Conservation (phyloP, 1,140 invertebrate species). For the Cyphomyrmex costatus region DNA sequence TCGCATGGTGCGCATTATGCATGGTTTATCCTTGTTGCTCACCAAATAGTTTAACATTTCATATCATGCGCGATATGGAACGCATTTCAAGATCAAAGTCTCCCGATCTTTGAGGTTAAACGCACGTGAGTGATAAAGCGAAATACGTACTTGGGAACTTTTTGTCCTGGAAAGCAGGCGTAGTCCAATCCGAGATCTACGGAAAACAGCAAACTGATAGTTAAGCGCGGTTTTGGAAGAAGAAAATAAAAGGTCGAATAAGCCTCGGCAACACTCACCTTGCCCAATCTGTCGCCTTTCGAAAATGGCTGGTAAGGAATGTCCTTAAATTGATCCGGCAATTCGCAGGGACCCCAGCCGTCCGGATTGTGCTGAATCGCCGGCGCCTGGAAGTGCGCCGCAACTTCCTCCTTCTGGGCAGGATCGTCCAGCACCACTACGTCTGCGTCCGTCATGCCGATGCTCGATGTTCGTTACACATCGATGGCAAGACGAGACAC, state of each 20-base stretch:
- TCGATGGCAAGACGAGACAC: too few relatives aligned
- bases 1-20: too few relatives aligned
- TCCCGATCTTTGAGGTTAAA: conserved; percentile 32
- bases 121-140: background rate
- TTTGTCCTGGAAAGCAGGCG: conserved; percentile 97
- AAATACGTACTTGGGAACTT: conserved; percentile 95
- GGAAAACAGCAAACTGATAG: conserved; percentile 49
- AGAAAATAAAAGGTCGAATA: background rate
- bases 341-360: conserved; percentile 98
- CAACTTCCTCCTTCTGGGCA: conserved; percentile 74
- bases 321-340: conserved; percentile 98
- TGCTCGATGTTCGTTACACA: background rate
- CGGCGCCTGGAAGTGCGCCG: conserved; percentile 89
- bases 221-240: conserved; percentile 12
- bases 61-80: too few relatives aligned
- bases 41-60: too few relatives aligned
- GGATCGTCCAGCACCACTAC: conserved; percentile 66
- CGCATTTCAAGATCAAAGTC: too few relatives aligned
- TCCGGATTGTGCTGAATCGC: conserved; percentile 95
- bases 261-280: conserved; percentile 87
- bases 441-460: conserved; percentile 70
- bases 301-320: conserved; percentile 99
- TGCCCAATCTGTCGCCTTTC: conserved; percentile 98
- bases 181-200: conserved; percentile 98
- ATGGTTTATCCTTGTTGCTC: too few relatives aligned